Evolutionary conservation across 2,888 invertebrate genomes (phyloP), one percentile per base, ranked within the genome.

Genomic region (Pardosa pseudoannulata): DNA sequence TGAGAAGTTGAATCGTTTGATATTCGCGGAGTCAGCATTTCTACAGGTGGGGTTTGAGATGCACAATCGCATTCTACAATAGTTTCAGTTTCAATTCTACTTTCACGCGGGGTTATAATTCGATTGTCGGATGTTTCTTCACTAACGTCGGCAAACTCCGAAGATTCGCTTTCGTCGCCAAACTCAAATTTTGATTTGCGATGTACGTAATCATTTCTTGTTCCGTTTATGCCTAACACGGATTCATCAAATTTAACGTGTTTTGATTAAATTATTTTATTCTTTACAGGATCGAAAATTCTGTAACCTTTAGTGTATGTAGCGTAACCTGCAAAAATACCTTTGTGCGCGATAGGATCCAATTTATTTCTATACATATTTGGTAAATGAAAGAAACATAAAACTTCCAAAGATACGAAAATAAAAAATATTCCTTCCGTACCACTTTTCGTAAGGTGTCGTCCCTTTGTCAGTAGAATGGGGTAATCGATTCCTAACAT

Each of bases 311-410:
- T 65, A 5, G 65, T 65, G 16, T 29, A 16, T 9, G 27, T 27
- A 29, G 65, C 65, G 19, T 65, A 65, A 16, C 65, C 65, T 11
- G 23, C 65, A 29, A 56, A 56, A 9, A 56, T 56, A 3, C 56
- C 56, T 6, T n/a, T n/a, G 5, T 56, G n/a, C 3, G 19, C 23
- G 3, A 19, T 56, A 16, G 56, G 19, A 9, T 56, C 56, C 16
- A 56, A 56, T 16, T 56, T 56, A 6, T n/a, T 56, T 6, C 16
- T 3, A 56, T 56, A n/a, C 16, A n/a, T n/a, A 6, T 56, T 56
- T 9, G 5, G 5, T 19, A 56, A 3, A 56, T 56, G 23, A 16
- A 56, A 23, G 16, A 56, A 56, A 56, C 19, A n/a, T 23, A 56
- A n/a, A 56, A 56, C 6, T 19, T 6, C 56, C 56, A 56, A 56